Evolutionary conservation across 1,140 invertebrate species (phyloP).

Genomic region (Papilio machaon): DNA sequence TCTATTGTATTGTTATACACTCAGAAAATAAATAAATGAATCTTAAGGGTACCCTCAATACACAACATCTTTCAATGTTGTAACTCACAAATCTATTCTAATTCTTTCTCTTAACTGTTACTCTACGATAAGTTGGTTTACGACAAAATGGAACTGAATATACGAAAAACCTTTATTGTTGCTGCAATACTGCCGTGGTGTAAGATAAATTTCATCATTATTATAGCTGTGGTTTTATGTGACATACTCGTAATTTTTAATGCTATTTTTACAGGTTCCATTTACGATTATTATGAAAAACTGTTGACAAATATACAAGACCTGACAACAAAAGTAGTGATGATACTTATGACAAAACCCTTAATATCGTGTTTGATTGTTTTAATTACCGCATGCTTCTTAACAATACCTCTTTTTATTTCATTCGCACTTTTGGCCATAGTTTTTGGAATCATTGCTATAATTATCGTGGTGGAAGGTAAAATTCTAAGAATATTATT

Average conservation of each 20-base stretch:
- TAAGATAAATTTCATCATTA: slow-evolving; percentile 44
- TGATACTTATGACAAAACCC: slow-evolving; percentile 51
- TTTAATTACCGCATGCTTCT: slow-evolving; percentile 40
- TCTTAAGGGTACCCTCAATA: background rate
- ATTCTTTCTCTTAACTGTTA: too few relatives aligned
- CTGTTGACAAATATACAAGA: slow-evolving; percentile 22
- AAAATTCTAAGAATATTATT: slow-evolving; percentile 35
- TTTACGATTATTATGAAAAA: slow-evolving; percentile 17
- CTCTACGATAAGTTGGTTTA: background rate
- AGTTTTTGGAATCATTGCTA: slow-evolving; percentile 43
- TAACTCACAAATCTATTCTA: background rate
- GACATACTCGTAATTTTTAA: background rate
- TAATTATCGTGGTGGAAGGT: slow-evolving; percentile 56
- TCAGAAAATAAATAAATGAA: background rate
- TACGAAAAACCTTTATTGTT: slow-evolving; percentile 56
- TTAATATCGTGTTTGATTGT: slow-evolving; percentile 48
- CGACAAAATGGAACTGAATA: slow-evolving; percentile 55
- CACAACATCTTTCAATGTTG: background rate
- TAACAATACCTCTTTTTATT: slow-evolving; percentile 40
- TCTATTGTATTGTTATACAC: background rate
- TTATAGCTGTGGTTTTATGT: background rate
- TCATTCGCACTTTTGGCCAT: slow-evolving; percentile 43
- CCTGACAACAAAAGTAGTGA: slow-evolving; percentile 26
- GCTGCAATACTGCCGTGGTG: slow-evolving; percentile 48
- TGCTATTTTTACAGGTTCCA: slow-evolving; percentile 52